Evolutionary conservation across 35 echinoderm and acorn worm genomes (phyloP).

Genomic region (Stichopus chloronotus): DNA sequence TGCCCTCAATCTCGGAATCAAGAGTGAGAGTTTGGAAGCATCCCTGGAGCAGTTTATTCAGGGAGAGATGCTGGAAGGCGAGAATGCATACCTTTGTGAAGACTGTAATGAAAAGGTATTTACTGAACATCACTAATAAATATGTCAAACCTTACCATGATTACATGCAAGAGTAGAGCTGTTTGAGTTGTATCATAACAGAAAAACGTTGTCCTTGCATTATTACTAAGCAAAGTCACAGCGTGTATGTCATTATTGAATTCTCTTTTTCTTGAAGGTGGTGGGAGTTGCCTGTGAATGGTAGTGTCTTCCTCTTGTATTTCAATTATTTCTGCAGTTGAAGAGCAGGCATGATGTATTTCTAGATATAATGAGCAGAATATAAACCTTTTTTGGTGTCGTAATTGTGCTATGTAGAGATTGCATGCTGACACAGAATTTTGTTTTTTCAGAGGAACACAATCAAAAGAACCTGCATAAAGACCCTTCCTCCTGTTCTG

Average conservation of each 20-base stretch:
- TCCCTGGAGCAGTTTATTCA: slow-evolving; percentile 97
- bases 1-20: slow-evolving; percentile 94
- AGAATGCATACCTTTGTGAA: slow-evolving; percentile 98
- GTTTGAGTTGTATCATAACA: not conserved
- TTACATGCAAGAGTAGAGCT: not conserved
- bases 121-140: not conserved
- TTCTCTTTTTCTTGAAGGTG: too few relatives aligned
- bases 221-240: not conserved
- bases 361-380: too few relatives aligned
- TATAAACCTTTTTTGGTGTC: too few relatives aligned
- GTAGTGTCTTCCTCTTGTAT: too few relatives aligned
- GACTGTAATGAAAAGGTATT: slow-evolving; percentile 98
- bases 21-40: slow-evolving; percentile 86
- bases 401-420: too few relatives aligned
- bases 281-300: too few relatives aligned
- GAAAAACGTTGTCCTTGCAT: not conserved
- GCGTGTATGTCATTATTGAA: too few relatives aligned
- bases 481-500: slow-evolving; percentile 89
- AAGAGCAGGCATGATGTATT: too few relatives aligned
- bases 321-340: too few relatives aligned
- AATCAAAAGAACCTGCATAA: slow-evolving; percentile 96
- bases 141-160: not conserved
- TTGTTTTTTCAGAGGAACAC: slow-evolving; percentile 77
- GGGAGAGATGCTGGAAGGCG: slow-evolving; percentile 97
- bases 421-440: not conserved